Evolutionary conservation across 2,888 invertebrate genomes (phyloP).

Genomic region (Leistus spinibarbis): DNA sequence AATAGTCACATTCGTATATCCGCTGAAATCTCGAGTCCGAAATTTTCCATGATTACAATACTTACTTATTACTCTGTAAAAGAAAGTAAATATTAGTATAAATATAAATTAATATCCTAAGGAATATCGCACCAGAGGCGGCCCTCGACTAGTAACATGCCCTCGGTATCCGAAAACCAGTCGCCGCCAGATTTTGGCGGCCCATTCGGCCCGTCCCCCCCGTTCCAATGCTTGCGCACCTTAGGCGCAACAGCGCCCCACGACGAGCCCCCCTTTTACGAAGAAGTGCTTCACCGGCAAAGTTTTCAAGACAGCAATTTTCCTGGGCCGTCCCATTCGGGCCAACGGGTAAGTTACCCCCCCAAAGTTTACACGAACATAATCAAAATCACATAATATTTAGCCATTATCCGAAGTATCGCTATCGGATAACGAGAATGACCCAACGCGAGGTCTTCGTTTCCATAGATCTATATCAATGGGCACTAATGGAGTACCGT

Average conservation of each 20-base stretch:
- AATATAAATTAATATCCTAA: conserved; percentile 20
- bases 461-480: conserved; percentile 89
- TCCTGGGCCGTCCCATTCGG: conserved; percentile 50
- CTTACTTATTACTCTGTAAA: too few relatives aligned
- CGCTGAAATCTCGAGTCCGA: too few relatives aligned
- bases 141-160: conserved; percentile 55
- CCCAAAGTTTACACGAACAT: too few relatives aligned
- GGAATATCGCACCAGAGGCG: conserved; percentile 48
- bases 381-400: conserved; percentile 31
- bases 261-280: conserved; percentile 55
- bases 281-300: conserved; percentile 59
- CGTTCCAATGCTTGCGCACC: conserved; percentile 66
- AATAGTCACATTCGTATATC: too few relatives aligned
- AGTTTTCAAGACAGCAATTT: conserved; percentile 53
- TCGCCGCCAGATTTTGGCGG: conserved; percentile 62
- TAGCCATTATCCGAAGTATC: conserved; percentile 63
- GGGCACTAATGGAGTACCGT: conserved; percentile 72
- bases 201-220: conserved; percentile 62
- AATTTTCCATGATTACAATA: too few relatives aligned
- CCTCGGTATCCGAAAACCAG: conserved; percentile 63
- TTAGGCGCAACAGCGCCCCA: conserved; percentile 55
- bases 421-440: conserved; percentile 61
- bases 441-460: conserved; percentile 62
- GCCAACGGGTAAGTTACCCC: conserved; percentile 57
- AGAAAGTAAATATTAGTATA: too few relatives aligned